Evolutionary conservation across 2,888 invertebrate species (phyloP).

Genomic region (Argynnis bischoffii): DNA sequence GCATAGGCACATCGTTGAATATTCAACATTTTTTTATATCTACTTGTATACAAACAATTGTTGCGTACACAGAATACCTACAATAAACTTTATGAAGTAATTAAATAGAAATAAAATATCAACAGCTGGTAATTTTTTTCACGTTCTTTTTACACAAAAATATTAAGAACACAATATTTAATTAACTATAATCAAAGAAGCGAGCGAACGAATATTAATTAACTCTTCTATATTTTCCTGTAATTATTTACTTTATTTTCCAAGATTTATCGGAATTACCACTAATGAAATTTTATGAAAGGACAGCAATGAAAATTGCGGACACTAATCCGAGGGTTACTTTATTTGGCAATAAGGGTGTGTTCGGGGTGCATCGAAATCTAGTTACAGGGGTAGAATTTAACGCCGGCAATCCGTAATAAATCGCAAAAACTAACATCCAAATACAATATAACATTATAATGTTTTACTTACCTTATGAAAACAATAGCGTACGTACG

Average conservation of each 20-base stretch:
- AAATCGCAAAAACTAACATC: slow-evolving; percentile 3
- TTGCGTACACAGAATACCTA: not conserved
- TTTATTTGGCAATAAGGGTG: slow-evolving; percentile 23
- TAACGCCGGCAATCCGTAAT: slow-evolving; percentile 16
- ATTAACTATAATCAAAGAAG: no score
- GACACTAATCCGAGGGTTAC: slow-evolving; percentile 18
- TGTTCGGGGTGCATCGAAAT: slow-evolving; percentile 20
- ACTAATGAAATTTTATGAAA: slow-evolving; percentile 13
- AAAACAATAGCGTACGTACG: slow-evolving; percentile 56
- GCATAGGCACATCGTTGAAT: slow-evolving; percentile 12
- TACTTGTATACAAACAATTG: slow-evolving; percentile 13
- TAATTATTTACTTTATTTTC: not conserved
- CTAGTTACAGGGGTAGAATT: slow-evolving; percentile 13
- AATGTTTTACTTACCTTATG: slow-evolving; percentile 58
- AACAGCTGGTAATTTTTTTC: no score
- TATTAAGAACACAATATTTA: no score
- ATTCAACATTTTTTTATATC: slow-evolving; percentile 20
- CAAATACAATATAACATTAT: slow-evolving; percentile 7
- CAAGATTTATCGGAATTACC: not conserved
- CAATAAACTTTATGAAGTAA: slow-evolving; percentile 2
- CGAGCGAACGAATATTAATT: no score
- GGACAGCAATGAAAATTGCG: slow-evolving; percentile 6
- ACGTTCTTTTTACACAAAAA: no score
- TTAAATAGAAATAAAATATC: slow-evolving; percentile 9
- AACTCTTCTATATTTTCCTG: no score